phyloP scores from a whole-genome alignment of 2,797 vertebrate genomes.

The Neosilurus hyrtlii region DNA sequence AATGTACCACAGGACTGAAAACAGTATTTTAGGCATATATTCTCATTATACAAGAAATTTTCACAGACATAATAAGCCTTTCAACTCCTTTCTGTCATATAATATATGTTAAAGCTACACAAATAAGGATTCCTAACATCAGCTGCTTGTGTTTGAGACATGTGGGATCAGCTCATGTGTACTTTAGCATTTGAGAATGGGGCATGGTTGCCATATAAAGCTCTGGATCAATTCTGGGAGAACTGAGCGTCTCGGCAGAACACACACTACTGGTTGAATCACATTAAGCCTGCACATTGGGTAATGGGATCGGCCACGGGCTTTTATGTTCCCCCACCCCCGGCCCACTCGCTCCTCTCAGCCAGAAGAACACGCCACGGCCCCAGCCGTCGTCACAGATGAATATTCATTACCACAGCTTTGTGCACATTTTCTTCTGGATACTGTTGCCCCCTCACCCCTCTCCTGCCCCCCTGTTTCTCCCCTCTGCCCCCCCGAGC shows the following conservation, averaged over 20 bases:
- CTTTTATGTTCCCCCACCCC: conserved; percentile 57
- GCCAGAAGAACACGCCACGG: conserved; percentile 57
- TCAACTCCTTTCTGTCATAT: conserved; percentile 20
- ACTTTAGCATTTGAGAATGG: conserved; percentile 34
- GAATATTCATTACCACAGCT: conserved; percentile 62
- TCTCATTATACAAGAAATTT: conserved; percentile 17
- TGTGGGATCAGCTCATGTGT: conserved; percentile 45
- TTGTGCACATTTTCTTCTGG: conserved; percentile 54
- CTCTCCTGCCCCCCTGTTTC: conserved; percentile 22
- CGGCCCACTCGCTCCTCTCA: conserved; percentile 48
- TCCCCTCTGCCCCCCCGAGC: conserved; percentile 26
- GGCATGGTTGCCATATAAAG: conserved; percentile 44
- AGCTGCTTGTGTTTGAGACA: conserved; percentile 42
- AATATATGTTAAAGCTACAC: conserved; percentile 38
- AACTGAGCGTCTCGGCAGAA: conserved; percentile 53
- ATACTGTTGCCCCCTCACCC: conserved; percentile 45
- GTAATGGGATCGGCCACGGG: conserved; percentile 63
- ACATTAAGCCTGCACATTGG: conserved; percentile 59
- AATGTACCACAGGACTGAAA: background rate
- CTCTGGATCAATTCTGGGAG: conserved; percentile 55
- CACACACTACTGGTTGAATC: conserved; percentile 59
- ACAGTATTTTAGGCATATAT: conserved; percentile 1
- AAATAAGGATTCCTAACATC: conserved; percentile 49
- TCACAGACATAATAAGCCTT: conserved; percentile 21
- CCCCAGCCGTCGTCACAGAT: conserved; percentile 57